Base-by-base conservation (phyloP, 2,797 vertebrate genomes). In the Argyrosomus regius region DNA sequence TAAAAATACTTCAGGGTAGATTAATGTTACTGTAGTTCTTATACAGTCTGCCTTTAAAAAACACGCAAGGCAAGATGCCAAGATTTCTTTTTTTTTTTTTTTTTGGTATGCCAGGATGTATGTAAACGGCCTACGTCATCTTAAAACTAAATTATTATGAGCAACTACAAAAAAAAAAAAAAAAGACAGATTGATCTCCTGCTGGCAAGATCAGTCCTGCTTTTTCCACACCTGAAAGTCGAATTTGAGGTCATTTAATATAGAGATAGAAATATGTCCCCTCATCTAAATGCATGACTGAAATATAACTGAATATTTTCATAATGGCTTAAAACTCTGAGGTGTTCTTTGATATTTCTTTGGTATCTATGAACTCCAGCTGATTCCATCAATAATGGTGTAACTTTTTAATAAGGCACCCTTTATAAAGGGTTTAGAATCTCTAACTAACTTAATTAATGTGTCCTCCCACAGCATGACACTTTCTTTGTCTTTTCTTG, bases 1-100 rank as follows among this genome's bases (percentile, higher is more conserved):
- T 88, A 77, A 82, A 85, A 89, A 77, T 35, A 77, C 56, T 62
- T 39, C 11, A 59, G 46, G 48, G 60, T 26, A 56, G 48, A 62
- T 68, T 28, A 41, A 76, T 61, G 61, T 72, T 73, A 66, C 75
- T 70, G 78, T 66, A 72, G 60, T 57, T 75, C 48, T 82, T 53
- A 56, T 17, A 62, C 11, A 66, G 58, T 50, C 43, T 76, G 63
- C 26, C 31, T 61, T 13, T 3, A 10, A 4, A 14, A 17, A 8
- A 39, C 13, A 28, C 18, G 45, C 49, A 60, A 22, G 84, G 84
- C 65, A 52, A 26, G 6, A 17, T 41, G 76, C 81, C 82, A 87
- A 65, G 10, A 56, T 17, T 39, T 31, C 6, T 31, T 31, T 31
- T 6, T 39, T 39, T 39, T 39, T 26, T 39, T 6, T 31, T 5